Evolutionary conservation across 2,797 vertebrate genomes (phyloP), one percentile per base, ranked within the genome.

Genomic region (Discoglossus pictus): DNA sequence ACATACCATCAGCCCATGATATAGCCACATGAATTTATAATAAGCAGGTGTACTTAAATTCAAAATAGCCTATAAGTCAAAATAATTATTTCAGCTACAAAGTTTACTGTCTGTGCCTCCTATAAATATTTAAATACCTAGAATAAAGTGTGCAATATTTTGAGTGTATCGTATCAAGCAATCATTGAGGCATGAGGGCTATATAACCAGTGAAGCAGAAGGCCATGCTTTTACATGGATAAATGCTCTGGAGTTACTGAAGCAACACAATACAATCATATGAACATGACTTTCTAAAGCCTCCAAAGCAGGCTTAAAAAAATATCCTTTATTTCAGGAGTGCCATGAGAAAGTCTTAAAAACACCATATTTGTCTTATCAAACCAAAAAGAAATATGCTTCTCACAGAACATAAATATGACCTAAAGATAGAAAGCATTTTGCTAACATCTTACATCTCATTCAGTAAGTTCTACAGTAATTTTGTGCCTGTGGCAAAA

Each of bases 151-250:
- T 81, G 73, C 78, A 82, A 69, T 55, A 76, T 83, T 87, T 84
- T 75, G 83, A 80, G 76, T 85, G 76, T 78, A 80, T 82, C 74
- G 63, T 80, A 86, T 84, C 82, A 86, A 80, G 76, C 75, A 77
- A 47, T 64, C 85, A 84, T 11, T 81, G 84, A 86, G 79, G 85
- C 82, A 16, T 86, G 79, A 84, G 75, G 73, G 73, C 81, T 76
- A 46, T 61, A 74, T 79, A 79, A 72, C 74, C 83, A 83, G 68
- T 75, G 76, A 80, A 81, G 85, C 80, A 73, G 82, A 88, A 88
- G 84, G 73, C 80, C 82, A 65, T 66, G 72, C 82, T 81, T 80
- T 90, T 86, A 89, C 85, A 87, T 82, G 84, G 85, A 86, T 86
- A 89, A 85, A 88, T 86, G 85, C 80, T 80, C 76, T 42, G n/a